Conservation (phyloP, 2,888 invertebrate genomes). For the Polyommatus iphigenia region DNA sequence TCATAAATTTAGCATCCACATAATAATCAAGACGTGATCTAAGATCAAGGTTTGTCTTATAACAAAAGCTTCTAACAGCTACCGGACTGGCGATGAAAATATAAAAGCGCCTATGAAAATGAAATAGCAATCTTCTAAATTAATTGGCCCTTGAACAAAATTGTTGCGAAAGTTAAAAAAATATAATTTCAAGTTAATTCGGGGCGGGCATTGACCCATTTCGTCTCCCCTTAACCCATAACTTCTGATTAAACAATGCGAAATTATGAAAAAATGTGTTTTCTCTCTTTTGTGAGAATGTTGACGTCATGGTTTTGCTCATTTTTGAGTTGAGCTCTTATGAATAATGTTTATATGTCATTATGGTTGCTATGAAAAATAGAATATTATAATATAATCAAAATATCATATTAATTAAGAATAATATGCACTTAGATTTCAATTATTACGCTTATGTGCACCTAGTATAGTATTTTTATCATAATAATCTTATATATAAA, state of each 20-base stretch:
- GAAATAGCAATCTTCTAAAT: constrained; percentile 14
- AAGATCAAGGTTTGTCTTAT: too few relatives aligned
- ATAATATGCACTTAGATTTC: too few relatives aligned
- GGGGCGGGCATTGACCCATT: constrained; percentile 23
- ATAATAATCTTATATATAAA: too few relatives aligned
- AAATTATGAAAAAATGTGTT: constrained; percentile 4
- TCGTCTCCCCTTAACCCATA: not conserved
- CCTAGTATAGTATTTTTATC: too few relatives aligned
- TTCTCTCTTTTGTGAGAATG: constrained; percentile 11
- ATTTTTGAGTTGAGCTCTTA: not conserved
- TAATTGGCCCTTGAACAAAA: constrained; percentile 11
- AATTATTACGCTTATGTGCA: too few relatives aligned
- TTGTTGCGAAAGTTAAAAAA: constrained; percentile 5
- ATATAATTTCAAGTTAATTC: not conserved
- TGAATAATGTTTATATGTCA: not conserved
- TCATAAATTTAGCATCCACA: too few relatives aligned
- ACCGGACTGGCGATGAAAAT: not conserved
- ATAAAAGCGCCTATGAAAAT: constrained; percentile 11
- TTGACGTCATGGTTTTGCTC: not conserved
- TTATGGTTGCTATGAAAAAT: not conserved
- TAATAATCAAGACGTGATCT: too few relatives aligned
- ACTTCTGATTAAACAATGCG: constrained; percentile 16
- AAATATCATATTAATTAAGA: too few relatives aligned
- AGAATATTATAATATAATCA: too few relatives aligned
- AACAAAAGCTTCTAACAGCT: not conserved